Conservation (phyloP, 2,888 invertebrate species). For the Clepsis dumicolana region DNA sequence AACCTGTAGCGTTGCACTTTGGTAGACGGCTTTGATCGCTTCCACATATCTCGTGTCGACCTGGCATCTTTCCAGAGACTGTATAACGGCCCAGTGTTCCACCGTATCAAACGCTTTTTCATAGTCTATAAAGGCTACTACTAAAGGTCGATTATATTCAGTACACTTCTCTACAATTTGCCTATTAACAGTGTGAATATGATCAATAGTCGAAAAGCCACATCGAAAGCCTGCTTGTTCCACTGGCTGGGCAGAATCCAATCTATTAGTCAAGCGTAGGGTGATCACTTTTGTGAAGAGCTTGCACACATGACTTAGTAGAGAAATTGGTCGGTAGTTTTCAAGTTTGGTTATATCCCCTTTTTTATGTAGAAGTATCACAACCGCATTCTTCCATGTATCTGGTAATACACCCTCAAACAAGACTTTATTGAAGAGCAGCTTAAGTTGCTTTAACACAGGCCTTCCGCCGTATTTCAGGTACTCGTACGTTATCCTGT, state of each 20-base stretch:
- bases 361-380: not conserved
- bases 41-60: too few relatives aligned
- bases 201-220: too few relatives aligned
- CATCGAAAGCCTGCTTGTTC: too few relatives aligned
- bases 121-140: too few relatives aligned
- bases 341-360: not conserved
- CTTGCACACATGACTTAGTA: not conserved
- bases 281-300: not conserved
- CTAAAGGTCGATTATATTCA: too few relatives aligned
- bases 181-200: too few relatives aligned
- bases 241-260: not conserved
- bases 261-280: not conserved
- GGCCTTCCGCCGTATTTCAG: not conserved
- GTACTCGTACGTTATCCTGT: not conserved
- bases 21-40: too few relatives aligned
- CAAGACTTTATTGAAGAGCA: not conserved
- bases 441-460: not conserved
- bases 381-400: not conserved
- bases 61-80: too few relatives aligned
- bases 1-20: too few relatives aligned
- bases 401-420: not conserved
- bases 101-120: too few relatives aligned
- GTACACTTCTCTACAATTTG: too few relatives aligned
- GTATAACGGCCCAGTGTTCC: too few relatives aligned
- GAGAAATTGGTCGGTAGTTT: constrained; percentile 2